Evolutionary conservation across 2,113 vertebrate species (phyloP).

Genomic region (Trogon melanurus): DNA sequence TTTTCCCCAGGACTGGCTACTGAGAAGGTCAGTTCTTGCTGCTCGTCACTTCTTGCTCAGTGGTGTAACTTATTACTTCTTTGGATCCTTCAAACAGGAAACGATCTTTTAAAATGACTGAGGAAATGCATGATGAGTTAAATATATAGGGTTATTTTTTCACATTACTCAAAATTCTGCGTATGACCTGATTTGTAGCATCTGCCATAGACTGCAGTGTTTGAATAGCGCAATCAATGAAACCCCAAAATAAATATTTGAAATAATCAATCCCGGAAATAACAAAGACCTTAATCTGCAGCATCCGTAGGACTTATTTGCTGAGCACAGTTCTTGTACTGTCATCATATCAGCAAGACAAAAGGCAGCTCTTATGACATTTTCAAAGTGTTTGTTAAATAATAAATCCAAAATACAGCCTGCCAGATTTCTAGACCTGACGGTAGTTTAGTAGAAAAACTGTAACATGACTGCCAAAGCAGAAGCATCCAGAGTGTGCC

Average conservation of each 20-base stretch:
- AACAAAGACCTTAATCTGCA: constrained; percentile 20
- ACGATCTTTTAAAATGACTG: neutral
- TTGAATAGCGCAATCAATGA: constrained; percentile 64
- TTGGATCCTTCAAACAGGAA: neutral
- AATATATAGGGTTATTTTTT: constrained; percentile 13
- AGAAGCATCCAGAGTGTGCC: neutral
- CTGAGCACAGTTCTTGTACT: constrained; percentile 3
- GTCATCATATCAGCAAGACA: neutral
- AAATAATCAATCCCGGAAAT: constrained; percentile 15
- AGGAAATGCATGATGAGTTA: neutral
- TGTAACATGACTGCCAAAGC: neutral
- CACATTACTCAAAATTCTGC: neutral
- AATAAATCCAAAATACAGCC: neutral
- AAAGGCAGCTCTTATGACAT: neutral
- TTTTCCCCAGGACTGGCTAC: neutral
- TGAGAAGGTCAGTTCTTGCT: neutral
- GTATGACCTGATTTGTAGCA: neutral
- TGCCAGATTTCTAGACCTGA: neutral
- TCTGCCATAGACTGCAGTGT: neutral
- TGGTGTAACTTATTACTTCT: neutral
- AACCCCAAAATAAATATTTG: constrained; percentile 29
- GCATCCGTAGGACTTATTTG: neutral
- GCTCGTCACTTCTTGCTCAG: neutral
- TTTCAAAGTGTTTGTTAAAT: neutral
- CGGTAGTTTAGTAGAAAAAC: neutral